Evolutionary conservation across 2,888 invertebrate species (phyloP).

Genomic region (Rhabditoides inermis): DNA sequence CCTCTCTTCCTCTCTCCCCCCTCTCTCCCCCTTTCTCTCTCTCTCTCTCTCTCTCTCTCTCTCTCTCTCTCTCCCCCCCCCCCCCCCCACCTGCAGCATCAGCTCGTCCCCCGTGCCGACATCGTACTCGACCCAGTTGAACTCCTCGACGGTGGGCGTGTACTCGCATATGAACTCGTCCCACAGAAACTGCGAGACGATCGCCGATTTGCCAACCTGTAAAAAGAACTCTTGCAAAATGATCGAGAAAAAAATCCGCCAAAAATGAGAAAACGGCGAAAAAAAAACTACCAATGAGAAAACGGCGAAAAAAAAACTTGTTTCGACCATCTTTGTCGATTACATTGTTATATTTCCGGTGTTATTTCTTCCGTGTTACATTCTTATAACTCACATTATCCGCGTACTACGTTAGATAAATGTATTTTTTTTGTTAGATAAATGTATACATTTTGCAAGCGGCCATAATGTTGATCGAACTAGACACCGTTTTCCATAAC

Average conservation of each 20-base stretch:
- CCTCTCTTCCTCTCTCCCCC: neutral
- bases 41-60: neutral
- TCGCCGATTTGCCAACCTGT: conserved; percentile 48
- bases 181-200: conserved; percentile 50
- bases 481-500: too few relatives aligned
- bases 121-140: conserved; percentile 52
- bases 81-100: conserved; percentile 22
- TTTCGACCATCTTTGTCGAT: too few relatives aligned
- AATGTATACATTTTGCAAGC: too few relatives aligned
- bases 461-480: too few relatives aligned
- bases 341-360: too few relatives aligned
- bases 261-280: too few relatives aligned
- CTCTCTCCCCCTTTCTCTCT: conserved; percentile 1
- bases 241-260: neutral
- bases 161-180: conserved; percentile 41
- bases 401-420: too few relatives aligned
- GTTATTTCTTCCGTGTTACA: too few relatives aligned
- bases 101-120: conserved; percentile 17
- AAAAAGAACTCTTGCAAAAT: conserved; percentile 3
- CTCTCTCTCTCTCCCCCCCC: neutral
- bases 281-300: too few relatives aligned
- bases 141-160: conserved; percentile 50
- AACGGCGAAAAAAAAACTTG: too few relatives aligned
- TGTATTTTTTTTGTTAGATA: too few relatives aligned
- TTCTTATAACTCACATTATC: too few relatives aligned